Evolutionary conservation across 2,797 vertebrate species (phyloP), one percentile per base, ranked within the genome.

Genomic region (Parambassis ranga): DNA sequence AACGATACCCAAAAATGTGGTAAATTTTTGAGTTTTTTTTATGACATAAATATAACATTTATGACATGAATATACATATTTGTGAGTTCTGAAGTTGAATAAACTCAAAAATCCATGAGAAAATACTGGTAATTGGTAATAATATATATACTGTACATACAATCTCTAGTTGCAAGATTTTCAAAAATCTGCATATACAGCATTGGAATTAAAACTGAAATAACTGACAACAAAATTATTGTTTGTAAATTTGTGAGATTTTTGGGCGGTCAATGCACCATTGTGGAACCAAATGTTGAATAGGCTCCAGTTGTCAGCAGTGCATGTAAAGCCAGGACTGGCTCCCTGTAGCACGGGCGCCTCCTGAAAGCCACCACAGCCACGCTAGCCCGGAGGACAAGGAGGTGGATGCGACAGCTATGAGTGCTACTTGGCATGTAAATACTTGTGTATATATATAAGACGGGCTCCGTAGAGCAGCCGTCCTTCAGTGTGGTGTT

Each of bases 371-470:
- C 81, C 83, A 77, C 74, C 86, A 74, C 66, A 70, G 56, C 77
- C 77, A 10, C 38, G 53, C 7, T 14, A 55, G 81, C 74, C 71
- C 68, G 27, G 69, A 66, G 79, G 79, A 77, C 5, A 37, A 66
- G 66, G 68, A 70, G 8, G 65, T 32, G 47, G 57, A 59, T 37
- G 27, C n/a, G 20, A 61, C 27, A 4, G n/a, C 24, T 20, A 1
- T 19, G n/a, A 37, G 32, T 8, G 33, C 50, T 49, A 26, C 26
- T 59, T 23, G 73, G 69, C 77, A 71, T 90, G 82, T 86, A 86
- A 70, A 89, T 83, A 82, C 73, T 26, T 43, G 8, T 53, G 11
- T 46, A 43, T 44, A 49, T 52, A 37, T 42, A 51, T 36, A 48
- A n/a, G 20, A 31, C 1, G 57, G 43, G 36, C 50, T 1, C 22